phyloP scores from a whole-genome alignment of 2,888 invertebrate species.

The Cantharis rufa region DNA sequence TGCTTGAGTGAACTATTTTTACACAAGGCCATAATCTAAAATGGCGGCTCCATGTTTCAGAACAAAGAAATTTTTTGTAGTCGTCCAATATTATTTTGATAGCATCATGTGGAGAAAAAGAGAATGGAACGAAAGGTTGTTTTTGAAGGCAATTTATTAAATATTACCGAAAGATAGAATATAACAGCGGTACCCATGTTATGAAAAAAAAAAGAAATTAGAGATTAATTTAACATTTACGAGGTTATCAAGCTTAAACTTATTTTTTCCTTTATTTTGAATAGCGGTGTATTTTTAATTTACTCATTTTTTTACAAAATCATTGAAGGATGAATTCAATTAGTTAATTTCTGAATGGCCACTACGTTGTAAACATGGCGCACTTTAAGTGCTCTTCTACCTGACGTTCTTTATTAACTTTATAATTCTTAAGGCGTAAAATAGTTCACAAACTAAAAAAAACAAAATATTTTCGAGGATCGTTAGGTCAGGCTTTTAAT shows the following conservation, averaged over 20 bases:
- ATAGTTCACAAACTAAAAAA: background rate
- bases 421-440: background rate
- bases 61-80: slow-evolving; percentile 49
- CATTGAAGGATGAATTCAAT: background rate
- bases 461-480: background rate
- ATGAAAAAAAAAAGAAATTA: background rate
- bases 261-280: background rate
- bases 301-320: background rate
- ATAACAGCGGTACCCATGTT: slow-evolving; percentile 8
- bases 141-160: slow-evolving; percentile 37
- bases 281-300: background rate
- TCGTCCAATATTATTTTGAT: slow-evolving; percentile 37
- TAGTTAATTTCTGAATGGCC: background rate
- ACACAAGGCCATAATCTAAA: slow-evolving; percentile 53
- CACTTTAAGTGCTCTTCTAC: background rate
- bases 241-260: slow-evolving; percentile 2
- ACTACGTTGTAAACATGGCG: background rate
- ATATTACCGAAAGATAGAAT: slow-evolving; percentile 27
- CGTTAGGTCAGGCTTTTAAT: background rate
- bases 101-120: slow-evolving; percentile 34
- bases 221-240: slow-evolving; percentile 15
- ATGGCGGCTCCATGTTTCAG: slow-evolving; percentile 49
- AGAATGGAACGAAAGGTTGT: slow-evolving; percentile 35
- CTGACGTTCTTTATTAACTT: background rate
- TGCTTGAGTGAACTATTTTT: slow-evolving; percentile 56